Evolutionary conservation across 64 coral and sea anemone genomes (phyloP).

Genomic region (Pachyseris speciosa): DNA sequence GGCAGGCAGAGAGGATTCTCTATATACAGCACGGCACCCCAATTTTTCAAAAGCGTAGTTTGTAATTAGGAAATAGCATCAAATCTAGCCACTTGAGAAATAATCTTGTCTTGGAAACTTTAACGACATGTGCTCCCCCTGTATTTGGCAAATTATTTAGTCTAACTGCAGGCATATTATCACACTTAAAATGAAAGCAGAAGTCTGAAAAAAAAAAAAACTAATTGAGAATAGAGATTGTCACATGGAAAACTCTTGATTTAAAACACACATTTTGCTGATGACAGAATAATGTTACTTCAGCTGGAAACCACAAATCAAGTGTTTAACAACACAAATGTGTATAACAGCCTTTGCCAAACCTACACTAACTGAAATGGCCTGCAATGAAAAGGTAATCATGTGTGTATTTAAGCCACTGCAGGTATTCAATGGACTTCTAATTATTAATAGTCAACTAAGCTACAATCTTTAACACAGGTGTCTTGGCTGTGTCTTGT

Average conservation of each 20-base stretch:
- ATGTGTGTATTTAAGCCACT: constrained; percentile 27
- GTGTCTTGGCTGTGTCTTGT: background rate
- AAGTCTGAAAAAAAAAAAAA: background rate
- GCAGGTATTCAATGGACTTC: constrained; percentile 37
- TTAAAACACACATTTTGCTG: background rate
- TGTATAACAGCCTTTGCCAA: background rate
- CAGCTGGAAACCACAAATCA: constrained; percentile 59
- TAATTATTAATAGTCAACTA: constrained; percentile 3
- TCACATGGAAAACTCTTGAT: background rate
- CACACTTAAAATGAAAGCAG: background rate
- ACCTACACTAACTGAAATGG: constrained; percentile 17
- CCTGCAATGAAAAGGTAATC: constrained; percentile 48
- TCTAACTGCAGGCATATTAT: too few species aligned
- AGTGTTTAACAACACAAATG: constrained; percentile 12
- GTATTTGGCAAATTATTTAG: too few species aligned
- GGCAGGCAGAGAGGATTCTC: background rate
- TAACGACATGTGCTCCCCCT: too few species aligned
- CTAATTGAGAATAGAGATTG: background rate
- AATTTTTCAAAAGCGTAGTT: background rate
- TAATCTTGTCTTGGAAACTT: too few species aligned
- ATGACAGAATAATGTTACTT: constrained; percentile 59
- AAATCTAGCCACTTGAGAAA: too few species aligned
- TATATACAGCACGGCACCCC: background rate
- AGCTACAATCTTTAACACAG: background rate
- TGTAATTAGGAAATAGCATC: too few species aligned